A percentile compares a stretch with the other conserved stretches of the same genome.
These are phyloP conservation scores for Tadarida brasiliensis DNA, from an alignment of 2,797 vertebrate species.

Conservation along the genomic window DNA sequence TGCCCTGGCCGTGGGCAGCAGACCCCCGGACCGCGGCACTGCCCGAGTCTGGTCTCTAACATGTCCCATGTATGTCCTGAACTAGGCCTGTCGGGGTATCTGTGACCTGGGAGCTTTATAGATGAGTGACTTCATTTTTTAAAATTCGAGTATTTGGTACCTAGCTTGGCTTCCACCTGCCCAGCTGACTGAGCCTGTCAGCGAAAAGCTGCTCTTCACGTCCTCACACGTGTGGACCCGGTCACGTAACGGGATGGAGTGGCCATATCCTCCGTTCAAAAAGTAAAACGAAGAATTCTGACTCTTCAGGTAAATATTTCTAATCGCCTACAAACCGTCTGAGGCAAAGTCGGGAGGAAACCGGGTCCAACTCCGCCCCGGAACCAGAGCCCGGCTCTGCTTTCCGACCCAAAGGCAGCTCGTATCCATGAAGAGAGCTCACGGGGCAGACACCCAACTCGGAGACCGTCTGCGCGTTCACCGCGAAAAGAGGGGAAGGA, in stretches of 20 bases:
- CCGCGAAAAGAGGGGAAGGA: too few relatives aligned
- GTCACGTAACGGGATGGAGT: rapidly evolving
- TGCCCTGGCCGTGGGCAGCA: not conserved
- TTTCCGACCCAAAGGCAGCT: not conserved
- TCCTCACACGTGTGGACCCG: rapidly evolving
- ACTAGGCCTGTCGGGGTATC: not conserved
- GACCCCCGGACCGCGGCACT: not conserved
- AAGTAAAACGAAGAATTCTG: not conserved
- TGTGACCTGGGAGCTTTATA: not conserved
- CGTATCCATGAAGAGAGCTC: not conserved
- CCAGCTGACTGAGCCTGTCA: not conserved
- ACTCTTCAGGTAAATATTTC: not conserved
- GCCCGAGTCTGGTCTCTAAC: not conserved
- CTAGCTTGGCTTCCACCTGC: not conserved
- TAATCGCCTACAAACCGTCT: rapidly evolving
- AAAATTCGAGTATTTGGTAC: not conserved
- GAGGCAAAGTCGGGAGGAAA: not conserved
- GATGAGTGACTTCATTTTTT: not conserved
- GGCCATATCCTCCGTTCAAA: not conserved
- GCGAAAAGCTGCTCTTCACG: not conserved
- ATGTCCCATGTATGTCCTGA: not conserved
- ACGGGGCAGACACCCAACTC: not conserved
- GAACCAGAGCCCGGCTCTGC: too few relatives aligned
- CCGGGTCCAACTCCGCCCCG: rapidly evolving
- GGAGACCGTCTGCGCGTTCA: not conserved